Evolutionary conservation across 2,888 invertebrate genomes (phyloP), one percentile per base, ranked within the genome.

Genomic region (Fragum sueziense): DNA sequence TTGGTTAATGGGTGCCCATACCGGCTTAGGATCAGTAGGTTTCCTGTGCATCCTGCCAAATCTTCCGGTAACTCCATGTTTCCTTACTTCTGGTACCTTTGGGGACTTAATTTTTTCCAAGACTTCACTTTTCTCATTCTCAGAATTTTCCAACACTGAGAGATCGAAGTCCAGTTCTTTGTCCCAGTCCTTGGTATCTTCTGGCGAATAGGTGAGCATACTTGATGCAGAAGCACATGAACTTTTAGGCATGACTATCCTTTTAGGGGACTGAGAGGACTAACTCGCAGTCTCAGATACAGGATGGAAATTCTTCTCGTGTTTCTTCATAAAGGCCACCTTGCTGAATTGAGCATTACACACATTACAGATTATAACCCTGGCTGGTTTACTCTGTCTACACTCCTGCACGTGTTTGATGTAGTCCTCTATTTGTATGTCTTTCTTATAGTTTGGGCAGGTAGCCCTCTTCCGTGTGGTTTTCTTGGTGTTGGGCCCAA

Each of bases 401-500:
- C 25, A 27, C 9, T 25, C 9, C 25, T 3, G n/a, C 20, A 47
- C 3, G 27, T 57, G 57, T 27, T 57, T 27, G 2, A 27, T 25
- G 27, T 57, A 57, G 2, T 57, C 57, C 6, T 57, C 57, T 47
- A 2, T 2, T 14, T 47, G 14, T 14, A 34, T 37, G 17, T 33
- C 31, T 27, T 70, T 54, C 22, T 54, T 70, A 33, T 67, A 76
- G 22, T 52, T 31, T 17, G 75, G 75, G 34, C 75, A 75, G 3
- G 70, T 71, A 1, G 57, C n/a, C 17, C 54, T 17, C 41, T 17
- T 67, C 37, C 37, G 51, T 29, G 22, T 31, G 7, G 31, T 34
- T 25, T n/a, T 22, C 31, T 65, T 57, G 20, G 17, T 27, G 27
- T 71, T 67, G 31, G 68, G 54, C 41, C 54, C 69, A n/a, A n/a